phyloP scores from a whole-genome alignment of 2,797 vertebrate species.

The Mastacembelus armatus region DNA sequence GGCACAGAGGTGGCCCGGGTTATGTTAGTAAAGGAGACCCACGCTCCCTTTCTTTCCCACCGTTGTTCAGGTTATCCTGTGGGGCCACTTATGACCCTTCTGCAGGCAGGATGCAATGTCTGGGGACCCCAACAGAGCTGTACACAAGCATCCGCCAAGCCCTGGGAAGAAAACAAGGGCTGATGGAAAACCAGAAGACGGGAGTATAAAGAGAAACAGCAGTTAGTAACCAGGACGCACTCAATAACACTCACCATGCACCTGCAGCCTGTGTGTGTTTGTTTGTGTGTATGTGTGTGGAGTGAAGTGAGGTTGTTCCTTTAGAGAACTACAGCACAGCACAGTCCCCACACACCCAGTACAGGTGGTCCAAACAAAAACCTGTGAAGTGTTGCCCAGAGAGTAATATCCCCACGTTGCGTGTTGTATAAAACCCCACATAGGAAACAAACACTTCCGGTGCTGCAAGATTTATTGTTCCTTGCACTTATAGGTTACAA shows the following conservation, averaged over 20 bases:
- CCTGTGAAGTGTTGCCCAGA: conserved; percentile 80
- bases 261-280: conserved; percentile 77
- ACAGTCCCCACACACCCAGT: conserved; percentile 71
- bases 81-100: conserved; percentile 83
- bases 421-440: conserved; percentile 78
- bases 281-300: conserved; percentile 22
- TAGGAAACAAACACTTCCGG: conserved; percentile 83
- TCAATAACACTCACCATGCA: conserved; percentile 83
- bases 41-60: conserved; percentile 83
- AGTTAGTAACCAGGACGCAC: conserved; percentile 81
- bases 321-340: conserved; percentile 70
- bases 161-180: conserved; percentile 85
- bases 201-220: conserved; percentile 76
- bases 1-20: conserved; percentile 61
- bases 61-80: conserved; percentile 88
- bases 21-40: conserved; percentile 66
- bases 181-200: conserved; percentile 79
- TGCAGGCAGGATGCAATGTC: conserved; percentile 85
- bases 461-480: conserved; percentile 81
- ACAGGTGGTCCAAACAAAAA: conserved; percentile 85
- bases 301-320: conserved; percentile 59
- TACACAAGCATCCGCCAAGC: conserved; percentile 82
- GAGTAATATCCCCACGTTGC: conserved; percentile 77
- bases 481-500: conserved; percentile 69
- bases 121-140: conserved; percentile 82